Evolutionary conservation across 2,888 invertebrate genomes (phyloP).

Genomic region (Sarcophaga subvicina): DNA sequence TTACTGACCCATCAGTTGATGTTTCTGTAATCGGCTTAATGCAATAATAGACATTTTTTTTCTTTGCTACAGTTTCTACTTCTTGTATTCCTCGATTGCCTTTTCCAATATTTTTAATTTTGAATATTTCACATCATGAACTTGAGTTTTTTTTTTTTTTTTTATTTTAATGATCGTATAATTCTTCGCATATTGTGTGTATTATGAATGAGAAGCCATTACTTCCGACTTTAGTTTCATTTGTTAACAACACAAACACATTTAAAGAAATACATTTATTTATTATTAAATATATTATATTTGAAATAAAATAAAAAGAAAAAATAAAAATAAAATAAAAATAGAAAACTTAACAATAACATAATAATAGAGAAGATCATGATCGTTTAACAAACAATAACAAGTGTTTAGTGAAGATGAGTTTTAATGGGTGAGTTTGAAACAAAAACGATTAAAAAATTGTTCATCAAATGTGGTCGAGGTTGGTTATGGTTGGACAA

Average conservation of each 20-base stretch:
- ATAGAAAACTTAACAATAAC: no score
- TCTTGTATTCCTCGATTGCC: no score
- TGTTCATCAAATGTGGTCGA: conserved; percentile 28
- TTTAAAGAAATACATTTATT: background rate
- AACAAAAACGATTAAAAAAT: conserved; percentile 41
- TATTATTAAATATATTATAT: conserved; percentile 1
- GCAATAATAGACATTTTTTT: no score
- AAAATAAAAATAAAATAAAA: no score
- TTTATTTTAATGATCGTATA: background rate
- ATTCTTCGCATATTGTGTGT: background rate
- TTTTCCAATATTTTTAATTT: no score
- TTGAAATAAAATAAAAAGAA: conserved; percentile 7
- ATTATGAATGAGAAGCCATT: conserved; percentile 7
- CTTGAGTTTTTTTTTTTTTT: background rate
- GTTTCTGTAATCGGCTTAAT: no score
- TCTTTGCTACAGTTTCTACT: no score
- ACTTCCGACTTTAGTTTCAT: conserved; percentile 41
- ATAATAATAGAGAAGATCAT: conserved; percentile 42
- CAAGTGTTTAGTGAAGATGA: conserved; percentile 37
- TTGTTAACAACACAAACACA: conserved; percentile 9
- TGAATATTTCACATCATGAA: background rate
- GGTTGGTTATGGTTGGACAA: conserved; percentile 2
- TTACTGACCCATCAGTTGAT: no score
- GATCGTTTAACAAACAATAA: conserved; percentile 50
- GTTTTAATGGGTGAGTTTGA: conserved; percentile 9